Evolutionary conservation across 1,140 invertebrate species (phyloP), one percentile per base, ranked within the genome.

Genomic region (Halesus radiatus): DNA sequence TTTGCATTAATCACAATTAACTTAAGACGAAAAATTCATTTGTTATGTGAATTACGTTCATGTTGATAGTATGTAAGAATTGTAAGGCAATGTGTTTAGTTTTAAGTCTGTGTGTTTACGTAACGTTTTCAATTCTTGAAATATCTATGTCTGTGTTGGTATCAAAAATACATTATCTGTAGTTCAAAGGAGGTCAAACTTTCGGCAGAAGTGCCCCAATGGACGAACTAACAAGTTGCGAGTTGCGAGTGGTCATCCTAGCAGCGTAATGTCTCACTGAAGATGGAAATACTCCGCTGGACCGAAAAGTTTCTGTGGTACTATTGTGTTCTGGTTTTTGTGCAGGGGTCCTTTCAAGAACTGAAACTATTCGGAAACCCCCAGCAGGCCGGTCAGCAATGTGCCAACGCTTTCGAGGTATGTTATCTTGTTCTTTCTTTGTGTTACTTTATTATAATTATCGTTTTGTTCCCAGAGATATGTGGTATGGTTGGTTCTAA

Each of bases 311-410:
- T 73, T 68, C 54, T 79, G 37, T 23, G 60, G 53, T 82, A 76
- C 58, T 82, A 53, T 72, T 79, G 73, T 80, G 68, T 77, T 80
- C 52, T 90, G 84, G 84, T 91, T 89, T 86, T 88, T 87, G 87
- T 93, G 85, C 92, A 95, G 94, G 94, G 94, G 70, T 92, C 93
- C 10, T 91, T 95, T 85, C 93, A 95, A 89, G 93, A 95, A 84
- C 88, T 95, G 80, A 94, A 94, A 88, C 87, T 95, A 76, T 93
- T 91, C 84, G 92, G 91, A 78, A 91, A 92, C 58, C 92, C 93
- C 1, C 88, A 89, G n/a, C 90, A 93, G 84, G 93, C 93, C 53
- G 91, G 93, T 81, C 90, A 93, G 64, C 93, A 94, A 84, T 95
- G 94, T 86, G 92, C 91, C 29, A 76, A 62, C 58, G 74, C 26